These are phyloP conservation scores for Atethmia centrago DNA, from an alignment of 2,888 invertebrate species.

Conservation along the genomic window DNA sequence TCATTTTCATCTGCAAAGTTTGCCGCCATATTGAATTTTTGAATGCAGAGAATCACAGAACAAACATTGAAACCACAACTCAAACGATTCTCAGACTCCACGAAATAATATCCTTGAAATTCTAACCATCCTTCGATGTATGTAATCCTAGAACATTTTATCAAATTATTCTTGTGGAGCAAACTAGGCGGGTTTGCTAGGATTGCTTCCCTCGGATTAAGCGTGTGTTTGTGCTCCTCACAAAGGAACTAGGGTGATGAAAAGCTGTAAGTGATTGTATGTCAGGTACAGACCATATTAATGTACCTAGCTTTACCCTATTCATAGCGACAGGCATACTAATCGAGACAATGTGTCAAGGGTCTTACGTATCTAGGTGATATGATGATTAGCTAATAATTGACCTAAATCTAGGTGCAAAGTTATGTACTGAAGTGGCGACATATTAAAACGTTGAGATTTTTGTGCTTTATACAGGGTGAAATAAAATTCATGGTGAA, in stretches of 20 bases:
- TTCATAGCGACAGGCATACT: not conserved
- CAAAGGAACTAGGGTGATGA: slow-evolving; percentile 52
- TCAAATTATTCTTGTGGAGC: slow-evolving; percentile 35
- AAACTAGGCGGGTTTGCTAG: slow-evolving; percentile 34
- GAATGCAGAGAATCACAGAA: slow-evolving; percentile 16
- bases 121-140: not conserved
- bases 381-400: not conserved
- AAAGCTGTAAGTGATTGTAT: slow-evolving; percentile 35
- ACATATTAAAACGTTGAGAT: not conserved
- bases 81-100: not conserved
- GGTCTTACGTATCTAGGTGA: not conserved
- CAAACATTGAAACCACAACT: slow-evolving; percentile 12
- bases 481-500: too few relatives aligned
- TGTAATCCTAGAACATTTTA: slow-evolving; percentile 29
- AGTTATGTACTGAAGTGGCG: not conserved
- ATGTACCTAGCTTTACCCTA: slow-evolving; percentile 4
- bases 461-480: not conserved
- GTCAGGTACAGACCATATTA: slow-evolving; percentile 3
- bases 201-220: slow-evolving; percentile 28
- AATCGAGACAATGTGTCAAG: not conserved
- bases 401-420: not conserved
- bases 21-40: slow-evolving; percentile 5
- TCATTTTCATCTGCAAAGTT: not conserved
- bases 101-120: slow-evolving; percentile 24
- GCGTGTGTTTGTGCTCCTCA: slow-evolving; percentile 35